Percentiles rank a stretch among this genome's conserved stretches.
Conservation (phyloP, 2,113 vertebrate species). For the Scatophagus argus region DNA sequence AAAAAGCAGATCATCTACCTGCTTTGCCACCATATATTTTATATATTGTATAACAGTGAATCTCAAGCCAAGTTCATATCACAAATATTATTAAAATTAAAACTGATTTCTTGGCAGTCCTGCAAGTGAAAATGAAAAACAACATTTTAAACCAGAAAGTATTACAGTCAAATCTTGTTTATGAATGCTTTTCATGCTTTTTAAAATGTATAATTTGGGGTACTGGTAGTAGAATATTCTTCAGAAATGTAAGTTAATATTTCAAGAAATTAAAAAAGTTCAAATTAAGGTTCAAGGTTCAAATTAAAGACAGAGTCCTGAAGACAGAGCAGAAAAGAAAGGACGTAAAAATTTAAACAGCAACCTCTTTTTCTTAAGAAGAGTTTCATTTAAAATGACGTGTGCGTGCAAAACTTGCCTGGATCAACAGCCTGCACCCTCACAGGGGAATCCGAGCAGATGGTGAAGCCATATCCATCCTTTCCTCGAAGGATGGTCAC, state of each 20-base stretch:
- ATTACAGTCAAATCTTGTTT: neutral
- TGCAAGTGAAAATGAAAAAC: neutral
- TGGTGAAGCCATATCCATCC: slow-evolving; percentile 96
- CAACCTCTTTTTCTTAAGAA: neutral
- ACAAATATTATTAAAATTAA: neutral
- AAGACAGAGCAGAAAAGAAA: too few species aligned
- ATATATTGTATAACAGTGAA: neutral
- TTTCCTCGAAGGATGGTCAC: slow-evolving; percentile 93
- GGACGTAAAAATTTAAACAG: slow-evolving; percentile 3
- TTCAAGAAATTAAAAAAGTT: too few species aligned
- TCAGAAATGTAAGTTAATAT: too few species aligned
- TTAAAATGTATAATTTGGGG: neutral
- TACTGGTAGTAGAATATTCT: neutral
- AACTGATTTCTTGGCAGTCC: neutral
- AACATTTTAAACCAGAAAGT: neutral
- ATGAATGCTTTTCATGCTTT: neutral
- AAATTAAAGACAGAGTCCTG: too few species aligned
- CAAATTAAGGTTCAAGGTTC: too few species aligned
- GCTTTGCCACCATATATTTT: neutral
- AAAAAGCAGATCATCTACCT: neutral
- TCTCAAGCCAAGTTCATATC: neutral
- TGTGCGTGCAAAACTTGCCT: slow-evolving; percentile 80
- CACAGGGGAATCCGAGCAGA: slow-evolving; percentile 96
- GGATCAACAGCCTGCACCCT: slow-evolving; percentile 96
- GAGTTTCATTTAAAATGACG: slow-evolving; percentile 2